A percentile compares a stretch with the other conserved stretches of the same genome.
Evolutionary conservation across 2,113 vertebrate genomes (phyloP).

Genomic region (Acanthochromis polyacanthus): DNA sequence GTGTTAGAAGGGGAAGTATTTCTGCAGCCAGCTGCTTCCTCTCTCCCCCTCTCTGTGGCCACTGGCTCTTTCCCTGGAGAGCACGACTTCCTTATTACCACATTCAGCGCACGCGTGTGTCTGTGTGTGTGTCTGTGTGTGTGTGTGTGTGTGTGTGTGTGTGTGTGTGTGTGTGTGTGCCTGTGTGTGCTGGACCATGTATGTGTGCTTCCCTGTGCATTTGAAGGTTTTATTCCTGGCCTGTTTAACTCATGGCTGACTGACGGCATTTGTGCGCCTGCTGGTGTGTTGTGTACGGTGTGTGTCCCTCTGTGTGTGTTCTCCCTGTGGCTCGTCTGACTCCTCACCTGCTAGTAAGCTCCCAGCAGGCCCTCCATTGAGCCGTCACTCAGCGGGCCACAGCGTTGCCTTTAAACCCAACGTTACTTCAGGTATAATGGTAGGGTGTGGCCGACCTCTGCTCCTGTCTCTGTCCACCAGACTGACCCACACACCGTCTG

Average conservation of each 20-base stretch:
- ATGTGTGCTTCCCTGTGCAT: slow-evolving; percentile 18
- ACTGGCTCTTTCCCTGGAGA: slow-evolving; percentile 64
- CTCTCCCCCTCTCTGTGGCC: slow-evolving; percentile 60
- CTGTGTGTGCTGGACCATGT: slow-evolving; percentile 26
- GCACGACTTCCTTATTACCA: slow-evolving; percentile 61
- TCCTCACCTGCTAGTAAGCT: slow-evolving; percentile 71
- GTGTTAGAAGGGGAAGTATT: slow-evolving; percentile 74
- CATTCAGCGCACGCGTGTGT: slow-evolving; percentile 47
- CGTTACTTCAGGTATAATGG: slow-evolving; percentile 72
- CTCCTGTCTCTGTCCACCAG: slow-evolving; percentile 57
- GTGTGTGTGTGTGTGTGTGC: slow-evolving; percentile 20
- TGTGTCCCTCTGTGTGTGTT: slow-evolving; percentile 52
- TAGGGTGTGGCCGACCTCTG: slow-evolving; percentile 71
- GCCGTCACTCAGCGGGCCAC: slow-evolving; percentile 65
- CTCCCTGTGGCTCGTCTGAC: slow-evolving; percentile 53
- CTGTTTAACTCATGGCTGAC: slow-evolving; percentile 62
- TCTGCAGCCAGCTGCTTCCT: slow-evolving; percentile 78
- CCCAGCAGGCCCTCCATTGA: slow-evolving; percentile 70
- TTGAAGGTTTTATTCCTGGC: slow-evolving; percentile 51
- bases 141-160: slow-evolving; percentile 35
- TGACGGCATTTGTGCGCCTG: slow-evolving; percentile 42
- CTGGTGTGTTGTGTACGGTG: slow-evolving; percentile 24
- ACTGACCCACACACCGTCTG: slow-evolving; percentile 54
- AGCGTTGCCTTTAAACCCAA: slow-evolving; percentile 58
- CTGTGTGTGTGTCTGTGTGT: slow-evolving; percentile 36